Evolutionary conservation across 2,888 invertebrate genomes (phyloP).

Genomic region (Ethmia dodecea): DNA sequence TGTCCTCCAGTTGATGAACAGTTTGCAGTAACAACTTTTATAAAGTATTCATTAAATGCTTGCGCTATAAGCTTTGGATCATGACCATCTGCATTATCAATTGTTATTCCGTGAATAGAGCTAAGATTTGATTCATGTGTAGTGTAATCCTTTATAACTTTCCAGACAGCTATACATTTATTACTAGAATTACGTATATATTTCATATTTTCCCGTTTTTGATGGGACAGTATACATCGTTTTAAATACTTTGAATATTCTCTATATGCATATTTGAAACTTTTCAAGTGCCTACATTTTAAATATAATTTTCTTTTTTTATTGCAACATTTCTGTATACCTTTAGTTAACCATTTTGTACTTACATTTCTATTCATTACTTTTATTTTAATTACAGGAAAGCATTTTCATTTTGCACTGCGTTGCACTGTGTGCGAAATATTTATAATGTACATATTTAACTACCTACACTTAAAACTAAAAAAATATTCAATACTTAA

Average conservation of each 20-base stretch:
- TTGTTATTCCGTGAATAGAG: background rate
- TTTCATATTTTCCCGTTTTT: background rate
- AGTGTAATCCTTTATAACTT: background rate
- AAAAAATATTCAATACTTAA: too few species aligned
- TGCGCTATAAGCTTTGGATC: background rate
- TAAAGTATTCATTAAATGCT: background rate
- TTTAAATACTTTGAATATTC: background rate
- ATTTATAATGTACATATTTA: too few species aligned
- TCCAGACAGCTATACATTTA: background rate
- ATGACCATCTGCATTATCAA: background rate
- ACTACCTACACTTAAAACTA: too few species aligned
- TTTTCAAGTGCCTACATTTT: background rate
- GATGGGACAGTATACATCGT: background rate
- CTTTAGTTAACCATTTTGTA: background rate
- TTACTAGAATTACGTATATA: background rate
- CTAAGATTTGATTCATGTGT: background rate
- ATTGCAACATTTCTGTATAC: background rate
- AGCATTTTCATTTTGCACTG: too few species aligned
- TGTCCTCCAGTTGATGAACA: background rate
- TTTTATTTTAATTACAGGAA: background rate
- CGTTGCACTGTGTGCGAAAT: too few species aligned
- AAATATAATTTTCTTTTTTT: background rate
- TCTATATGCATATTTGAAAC: background rate
- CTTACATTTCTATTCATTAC: background rate
- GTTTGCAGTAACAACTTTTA: background rate